Conservation (phyloP, 37 sponge, comb jelly and placozoan species). For the Lycopodina hypogea region DNA sequence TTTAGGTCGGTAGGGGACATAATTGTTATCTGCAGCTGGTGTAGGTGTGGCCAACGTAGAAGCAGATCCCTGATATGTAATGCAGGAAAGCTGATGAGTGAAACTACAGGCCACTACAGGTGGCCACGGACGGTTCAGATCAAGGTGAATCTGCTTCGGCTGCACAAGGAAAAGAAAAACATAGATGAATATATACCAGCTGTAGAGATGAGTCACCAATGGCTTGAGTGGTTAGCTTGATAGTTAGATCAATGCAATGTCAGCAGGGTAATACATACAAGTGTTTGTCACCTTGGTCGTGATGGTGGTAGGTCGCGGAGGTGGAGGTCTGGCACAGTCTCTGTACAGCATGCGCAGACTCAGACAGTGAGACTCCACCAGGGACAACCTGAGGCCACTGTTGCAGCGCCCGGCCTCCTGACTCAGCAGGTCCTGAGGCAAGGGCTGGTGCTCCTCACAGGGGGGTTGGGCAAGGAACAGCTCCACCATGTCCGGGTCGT, state of each 20-base stretch:
- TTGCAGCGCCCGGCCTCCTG: slow-evolving; percentile 39
- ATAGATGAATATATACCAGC: no score
- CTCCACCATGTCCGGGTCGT: slow-evolving; percentile 29
- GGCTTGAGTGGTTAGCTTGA: no score
- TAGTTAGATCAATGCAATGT: no score
- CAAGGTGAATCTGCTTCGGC: slow-evolving; percentile 56
- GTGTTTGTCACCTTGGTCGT: no score
- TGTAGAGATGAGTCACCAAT: no score
- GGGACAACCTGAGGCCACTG: slow-evolving; percentile 65
- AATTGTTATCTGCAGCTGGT: neutral
- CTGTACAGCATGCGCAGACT: slow-evolving; percentile 93
- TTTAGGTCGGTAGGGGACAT: slow-evolving; percentile 22
- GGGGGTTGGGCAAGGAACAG: slow-evolving; percentile 1
- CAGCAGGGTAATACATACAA: no score
- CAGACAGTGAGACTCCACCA: slow-evolving; percentile 77
- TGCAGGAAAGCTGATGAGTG: slow-evolving; percentile 56
- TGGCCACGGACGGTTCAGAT: slow-evolving; percentile 59
- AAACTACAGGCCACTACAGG: slow-evolving; percentile 61
- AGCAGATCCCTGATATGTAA: slow-evolving; percentile 62
- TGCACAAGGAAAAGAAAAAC: neutral
- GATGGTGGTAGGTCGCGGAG: slow-evolving; percentile 46
- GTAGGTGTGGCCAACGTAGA: neutral
- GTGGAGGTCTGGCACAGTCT: slow-evolving; percentile 89
- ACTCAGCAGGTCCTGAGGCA: slow-evolving; percentile 7
- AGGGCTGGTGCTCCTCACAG: neutral